Evolutionary conservation across 2,113 vertebrate genomes (phyloP).

Genomic region (Pungitius pungitius): DNA sequence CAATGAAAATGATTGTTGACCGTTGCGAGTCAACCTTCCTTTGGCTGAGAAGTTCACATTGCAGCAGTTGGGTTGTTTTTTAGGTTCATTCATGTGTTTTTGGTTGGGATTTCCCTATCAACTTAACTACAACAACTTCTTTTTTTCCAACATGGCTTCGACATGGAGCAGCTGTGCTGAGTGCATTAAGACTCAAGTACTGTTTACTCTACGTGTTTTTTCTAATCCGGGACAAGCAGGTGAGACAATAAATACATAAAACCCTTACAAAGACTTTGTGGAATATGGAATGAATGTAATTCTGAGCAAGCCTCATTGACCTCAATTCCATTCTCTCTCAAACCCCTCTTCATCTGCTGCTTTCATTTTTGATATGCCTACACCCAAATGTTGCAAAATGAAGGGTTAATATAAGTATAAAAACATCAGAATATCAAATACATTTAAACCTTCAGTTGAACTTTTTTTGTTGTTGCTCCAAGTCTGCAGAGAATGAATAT

Average conservation of each 20-base stretch:
- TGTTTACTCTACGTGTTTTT: not conserved
- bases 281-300: too few species aligned
- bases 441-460: not conserved
- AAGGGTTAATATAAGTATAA: conserved; percentile 13
- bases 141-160: conserved; percentile 53
- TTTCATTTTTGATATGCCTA: too few species aligned
- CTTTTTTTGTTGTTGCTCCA: not conserved
- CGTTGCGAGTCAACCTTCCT: conserved; percentile 32
- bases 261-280: too few species aligned
- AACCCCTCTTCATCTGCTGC: too few species aligned
- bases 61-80: conserved; percentile 42
- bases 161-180: conserved; percentile 67
- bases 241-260: too few species aligned
- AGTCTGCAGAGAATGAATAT: not conserved
- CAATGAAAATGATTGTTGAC: conserved; percentile 21
- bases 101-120: conserved; percentile 63
- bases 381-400: too few species aligned
- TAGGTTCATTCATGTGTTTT: conserved; percentile 47
- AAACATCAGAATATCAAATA: not conserved
- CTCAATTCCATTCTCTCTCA: too few species aligned
- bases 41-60: not conserved
- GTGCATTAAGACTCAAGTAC: conserved; percentile 14
- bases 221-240: too few species aligned
- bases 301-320: too few species aligned
- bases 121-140: conserved; percentile 58